phyloP scores from a whole-genome alignment of 2,888 invertebrate species.

The Taenaris catops region DNA sequence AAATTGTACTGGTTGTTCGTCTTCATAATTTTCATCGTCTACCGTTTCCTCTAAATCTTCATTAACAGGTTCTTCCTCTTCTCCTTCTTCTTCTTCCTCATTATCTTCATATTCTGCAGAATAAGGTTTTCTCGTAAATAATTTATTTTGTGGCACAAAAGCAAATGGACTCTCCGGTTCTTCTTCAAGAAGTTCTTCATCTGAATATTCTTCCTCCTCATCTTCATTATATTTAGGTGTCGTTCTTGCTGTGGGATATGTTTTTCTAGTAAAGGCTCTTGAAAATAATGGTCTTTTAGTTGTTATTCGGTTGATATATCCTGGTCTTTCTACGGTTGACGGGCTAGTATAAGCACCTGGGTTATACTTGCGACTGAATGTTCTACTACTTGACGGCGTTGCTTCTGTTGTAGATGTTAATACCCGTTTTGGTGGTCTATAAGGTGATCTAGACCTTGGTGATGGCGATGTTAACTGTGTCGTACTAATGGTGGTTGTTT shows the following conservation, averaged over 20 bases:
- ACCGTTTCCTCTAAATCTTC: conserved; percentile 32
- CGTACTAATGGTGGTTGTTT: conserved; percentile 46
- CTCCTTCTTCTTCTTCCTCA: conserved; percentile 31
- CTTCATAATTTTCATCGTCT: conserved; percentile 39
- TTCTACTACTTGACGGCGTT: conserved; percentile 51
- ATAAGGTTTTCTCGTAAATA: conserved; percentile 60
- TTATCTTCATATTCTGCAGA: conserved; percentile 38
- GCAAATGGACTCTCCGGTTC: conserved; percentile 61
- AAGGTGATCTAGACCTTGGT: conserved; percentile 52
- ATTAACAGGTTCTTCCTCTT: conserved; percentile 31
- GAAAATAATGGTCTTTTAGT: conserved; percentile 57
- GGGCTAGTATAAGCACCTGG: conserved; percentile 70
- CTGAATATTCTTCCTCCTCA: conserved; percentile 56
- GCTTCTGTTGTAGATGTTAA: conserved; percentile 66
- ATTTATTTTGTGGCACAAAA: conserved; percentile 61
- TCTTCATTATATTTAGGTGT: conserved; percentile 50
- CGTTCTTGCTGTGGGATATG: conserved; percentile 60
- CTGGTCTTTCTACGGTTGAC: conserved; percentile 48
- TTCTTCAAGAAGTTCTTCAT: conserved; percentile 50
- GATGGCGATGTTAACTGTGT: conserved; percentile 40
- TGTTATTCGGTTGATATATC: conserved; percentile 41
- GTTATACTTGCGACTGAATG: conserved; percentile 71
- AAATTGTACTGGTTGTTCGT: conserved; percentile 33
- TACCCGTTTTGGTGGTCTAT: conserved; percentile 56
- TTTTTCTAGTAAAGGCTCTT: conserved; percentile 55